Percentiles rank a stretch among this genome's conserved stretches.
Evolutionary conservation across 2,113 vertebrate genomes (phyloP).

Genomic region (Microtus montanus): DNA sequence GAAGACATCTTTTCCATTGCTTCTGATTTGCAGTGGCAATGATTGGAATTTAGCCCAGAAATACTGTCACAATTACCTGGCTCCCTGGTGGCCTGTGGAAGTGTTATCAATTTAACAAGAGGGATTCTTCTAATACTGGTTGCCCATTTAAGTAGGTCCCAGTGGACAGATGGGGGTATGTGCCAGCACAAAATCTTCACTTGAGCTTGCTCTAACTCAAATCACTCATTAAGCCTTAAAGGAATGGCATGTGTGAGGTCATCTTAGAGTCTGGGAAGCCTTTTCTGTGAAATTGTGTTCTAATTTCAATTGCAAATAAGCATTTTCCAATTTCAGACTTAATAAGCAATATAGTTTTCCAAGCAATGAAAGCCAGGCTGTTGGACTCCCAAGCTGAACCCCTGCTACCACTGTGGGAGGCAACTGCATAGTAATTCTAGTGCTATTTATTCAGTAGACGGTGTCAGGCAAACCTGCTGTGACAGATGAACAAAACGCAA

Average conservation of each 20-base stretch:
- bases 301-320: conserved; percentile 50
- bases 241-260: neutral
- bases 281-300: conserved; percentile 41
- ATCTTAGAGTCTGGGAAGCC: neutral
- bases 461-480: neutral
- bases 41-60: conserved; percentile 46
- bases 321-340: conserved; percentile 44
- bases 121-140: neutral
- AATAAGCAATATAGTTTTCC: conserved; percentile 43
- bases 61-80: conserved; percentile 41
- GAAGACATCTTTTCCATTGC: neutral
- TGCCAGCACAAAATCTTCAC: neutral
- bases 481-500: neutral
- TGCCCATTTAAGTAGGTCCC: neutral
- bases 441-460: conserved; percentile 59
- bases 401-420: conserved; percentile 21
- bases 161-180: neutral
- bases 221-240: neutral
- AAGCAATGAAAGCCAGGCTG: neutral
- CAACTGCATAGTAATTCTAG: conserved; percentile 54
- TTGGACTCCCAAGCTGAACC: neutral
- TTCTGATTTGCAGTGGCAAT: conserved; percentile 38
- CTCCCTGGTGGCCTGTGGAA: neutral
- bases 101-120: conserved; percentile 17
- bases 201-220: neutral